Base-by-base conservation (phyloP, 1,140 invertebrate genomes). In the Cyclargus thomasi region DNA sequence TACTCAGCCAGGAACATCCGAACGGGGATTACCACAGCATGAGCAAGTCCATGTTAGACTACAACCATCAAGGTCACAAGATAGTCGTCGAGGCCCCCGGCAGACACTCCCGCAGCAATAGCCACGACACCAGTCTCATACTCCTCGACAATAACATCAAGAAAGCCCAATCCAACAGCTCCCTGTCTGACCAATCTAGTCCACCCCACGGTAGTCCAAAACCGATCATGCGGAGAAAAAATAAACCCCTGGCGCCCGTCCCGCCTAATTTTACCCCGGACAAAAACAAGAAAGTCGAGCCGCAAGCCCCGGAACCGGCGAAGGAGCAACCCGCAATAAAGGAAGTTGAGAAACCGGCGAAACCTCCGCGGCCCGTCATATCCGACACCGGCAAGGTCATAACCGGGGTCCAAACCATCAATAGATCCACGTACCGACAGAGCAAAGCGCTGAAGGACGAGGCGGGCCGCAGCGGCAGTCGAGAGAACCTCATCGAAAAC, bases 181-280 rank as follows among this genome's bases (percentile, higher is more conserved):
- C 94, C 71, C 85, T 95, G 2, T 93, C 92, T 5, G 93, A 94
- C 75, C 90, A 92, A 65, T 93, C 92, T 73, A 93, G 92, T 85
- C 94, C 93, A 73, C 93, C 94, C 11, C 93, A 94, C 18, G 94
- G 93, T 8, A 95, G 94, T 80, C 94, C 95, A 21, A 95, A 95
- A 76, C 95, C 95, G 6, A 93, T 93, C 62, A 90, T 92, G 59
- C 91, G 95, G 53, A 90, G 94, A 74, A 95, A 95, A 85, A 95
- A 94, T 68, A 94, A 94, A 78, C 93, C 93, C 2, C 73, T 86
- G 6, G 94, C 94, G 0, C 94, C 94, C 0, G 93, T 93, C 3
- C 94, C 94, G 39, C 94, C 94, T 1, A 91, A 90, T 65, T 91
- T 91, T 67, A 85, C 88, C 35, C 84, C 86, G 8, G 83, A 91